Evolutionary conservation across 1,140 invertebrate species (phyloP).

Genomic region (Bombus affinis): DNA sequence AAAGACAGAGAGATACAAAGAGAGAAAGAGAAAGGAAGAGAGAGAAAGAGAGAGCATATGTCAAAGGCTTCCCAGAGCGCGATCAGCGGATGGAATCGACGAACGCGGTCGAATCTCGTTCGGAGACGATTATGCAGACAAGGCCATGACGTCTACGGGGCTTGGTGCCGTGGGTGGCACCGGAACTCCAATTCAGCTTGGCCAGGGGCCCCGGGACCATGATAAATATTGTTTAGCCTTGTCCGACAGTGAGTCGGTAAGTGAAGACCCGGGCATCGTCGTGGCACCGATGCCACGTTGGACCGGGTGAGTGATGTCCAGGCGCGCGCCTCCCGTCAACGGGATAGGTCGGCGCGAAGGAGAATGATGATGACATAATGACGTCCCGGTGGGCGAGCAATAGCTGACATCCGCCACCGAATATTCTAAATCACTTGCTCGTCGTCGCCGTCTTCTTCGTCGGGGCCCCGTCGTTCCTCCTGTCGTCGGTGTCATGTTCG

Average conservation of each 20-base stretch:
- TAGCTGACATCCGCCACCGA: constrained; percentile 82
- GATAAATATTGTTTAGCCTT: constrained; percentile 80
- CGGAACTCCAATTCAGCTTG: constrained; percentile 78
- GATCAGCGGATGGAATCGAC: constrained; percentile 35
- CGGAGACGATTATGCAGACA: constrained; percentile 28
- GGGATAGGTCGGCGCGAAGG: constrained; percentile 74
- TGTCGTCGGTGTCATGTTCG: constrained; percentile 63
- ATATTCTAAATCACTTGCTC: constrained; percentile 81
- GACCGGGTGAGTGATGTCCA: constrained; percentile 77
- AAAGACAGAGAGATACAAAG: neutral
- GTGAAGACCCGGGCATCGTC: constrained; percentile 68
- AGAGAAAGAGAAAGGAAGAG: neutral
- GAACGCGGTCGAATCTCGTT: constrained; percentile 32
- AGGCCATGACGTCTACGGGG: neutral
- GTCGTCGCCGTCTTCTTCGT: constrained; percentile 58
- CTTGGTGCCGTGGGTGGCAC: constrained; percentile 70
- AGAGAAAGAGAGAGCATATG: neutral
- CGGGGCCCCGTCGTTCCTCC: constrained; percentile 49
- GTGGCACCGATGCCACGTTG: constrained; percentile 67
- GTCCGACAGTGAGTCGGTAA: constrained; percentile 66
- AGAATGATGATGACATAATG: constrained; percentile 83
- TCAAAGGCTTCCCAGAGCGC: neutral
- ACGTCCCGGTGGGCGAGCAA: constrained; percentile 82
- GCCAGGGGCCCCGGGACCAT: constrained; percentile 58
- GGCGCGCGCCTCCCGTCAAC: constrained; percentile 81